Conservation (phyloP, 2,888 invertebrate species). For the Malthinus seriepunctatus region DNA sequence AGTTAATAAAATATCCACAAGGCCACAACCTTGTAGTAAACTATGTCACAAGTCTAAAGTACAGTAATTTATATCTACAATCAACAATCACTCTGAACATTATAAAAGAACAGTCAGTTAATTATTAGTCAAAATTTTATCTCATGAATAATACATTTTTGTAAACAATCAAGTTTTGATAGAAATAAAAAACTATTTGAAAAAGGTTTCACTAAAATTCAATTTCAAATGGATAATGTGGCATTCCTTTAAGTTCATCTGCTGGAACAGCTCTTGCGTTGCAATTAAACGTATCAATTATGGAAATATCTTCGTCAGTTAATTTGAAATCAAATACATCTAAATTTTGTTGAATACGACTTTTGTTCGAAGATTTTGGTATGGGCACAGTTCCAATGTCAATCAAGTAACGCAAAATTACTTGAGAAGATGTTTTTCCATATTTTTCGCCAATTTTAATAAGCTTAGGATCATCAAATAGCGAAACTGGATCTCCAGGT, state of each 20-base stretch:
- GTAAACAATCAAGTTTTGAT: too few relatives aligned
- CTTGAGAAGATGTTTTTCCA: conserved; percentile 69
- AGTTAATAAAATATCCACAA: too few relatives aligned
- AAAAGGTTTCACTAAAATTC: too few relatives aligned
- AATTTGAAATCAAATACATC: conserved; percentile 62
- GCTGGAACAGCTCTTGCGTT: conserved; percentile 46
- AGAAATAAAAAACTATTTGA: too few relatives aligned
- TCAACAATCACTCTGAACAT: too few relatives aligned
- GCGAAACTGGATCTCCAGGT: conserved; percentile 63
- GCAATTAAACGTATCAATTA: conserved; percentile 48
- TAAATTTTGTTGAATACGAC: conserved; percentile 59
- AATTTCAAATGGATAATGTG: conserved; percentile 48
- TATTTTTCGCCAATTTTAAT: conserved; percentile 66
- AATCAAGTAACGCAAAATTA: conserved; percentile 64
- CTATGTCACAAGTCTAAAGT: too few relatives aligned
- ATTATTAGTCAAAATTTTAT: too few relatives aligned
- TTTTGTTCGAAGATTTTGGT: conserved; percentile 60
- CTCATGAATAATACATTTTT: too few relatives aligned
- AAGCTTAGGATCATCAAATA: conserved; percentile 63
- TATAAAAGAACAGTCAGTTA: too few relatives aligned
- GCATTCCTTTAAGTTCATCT: conserved; percentile 42
- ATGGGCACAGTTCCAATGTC: conserved; percentile 59
- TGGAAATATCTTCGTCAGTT: conserved; percentile 55
- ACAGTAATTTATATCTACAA: too few relatives aligned
- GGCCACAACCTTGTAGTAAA: too few relatives aligned